phyloP scores from a whole-genome alignment of 2,113 vertebrate genomes.

The Coptodon rendalli region DNA sequence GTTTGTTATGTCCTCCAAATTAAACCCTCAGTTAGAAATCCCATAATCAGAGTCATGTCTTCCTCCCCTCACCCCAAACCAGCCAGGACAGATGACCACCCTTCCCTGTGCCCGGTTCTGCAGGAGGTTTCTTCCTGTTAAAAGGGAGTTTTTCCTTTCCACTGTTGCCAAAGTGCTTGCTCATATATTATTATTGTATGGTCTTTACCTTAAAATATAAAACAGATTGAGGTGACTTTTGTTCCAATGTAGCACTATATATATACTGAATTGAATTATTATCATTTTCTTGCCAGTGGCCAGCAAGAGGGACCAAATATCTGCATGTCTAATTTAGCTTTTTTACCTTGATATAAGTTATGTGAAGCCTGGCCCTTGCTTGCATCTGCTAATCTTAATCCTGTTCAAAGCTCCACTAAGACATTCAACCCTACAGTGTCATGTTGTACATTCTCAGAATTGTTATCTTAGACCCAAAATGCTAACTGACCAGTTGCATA shows the following conservation, averaged over 20 bases:
- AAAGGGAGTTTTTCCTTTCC: background rate
- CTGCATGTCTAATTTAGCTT: background rate
- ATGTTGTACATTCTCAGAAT: background rate
- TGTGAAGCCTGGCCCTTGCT: background rate
- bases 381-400: background rate
- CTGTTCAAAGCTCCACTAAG: background rate
- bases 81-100: background rate
- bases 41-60: background rate
- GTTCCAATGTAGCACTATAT: background rate
- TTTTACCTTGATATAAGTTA: background rate
- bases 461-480: background rate
- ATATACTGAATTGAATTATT: background rate
- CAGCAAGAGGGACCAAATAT: background rate
- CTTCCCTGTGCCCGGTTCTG: background rate
- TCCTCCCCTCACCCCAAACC: background rate
- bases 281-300: background rate
- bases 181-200: background rate
- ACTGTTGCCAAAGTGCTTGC: background rate
- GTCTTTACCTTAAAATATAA: background rate
- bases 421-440: background rate
- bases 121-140: background rate
- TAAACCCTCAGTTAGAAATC: background rate
- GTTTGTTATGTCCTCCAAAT: background rate
- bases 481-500: background rate
- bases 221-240: background rate